Base-by-base conservation (phyloP, 2,888 invertebrate species). In the Leptinotarsa tumamoca region DNA sequence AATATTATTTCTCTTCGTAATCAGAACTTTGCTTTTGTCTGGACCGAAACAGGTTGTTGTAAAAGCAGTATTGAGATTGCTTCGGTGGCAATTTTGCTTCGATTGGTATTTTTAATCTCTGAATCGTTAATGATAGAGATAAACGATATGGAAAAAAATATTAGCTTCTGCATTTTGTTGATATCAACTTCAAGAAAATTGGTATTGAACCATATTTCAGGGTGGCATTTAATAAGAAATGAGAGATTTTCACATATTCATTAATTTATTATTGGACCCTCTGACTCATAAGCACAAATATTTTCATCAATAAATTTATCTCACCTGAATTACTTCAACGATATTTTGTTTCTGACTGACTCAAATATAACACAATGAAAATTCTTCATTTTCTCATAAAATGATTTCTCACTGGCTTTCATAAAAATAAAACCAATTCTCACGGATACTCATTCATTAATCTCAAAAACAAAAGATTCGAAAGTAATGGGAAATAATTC, bases 401-500 rank as follows among this genome's bases (percentile, higher is more conserved):
- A 33, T 33, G 5, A 23, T 58, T 23, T 58, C 58, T 21, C 23
- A 27, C 63, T n/a, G 49, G 61, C 49, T 7, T 54, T 52, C 15
- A 71, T 71, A 50, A 58, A 71, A 61, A 50, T 56, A 71, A 58
- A 58, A 58, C 54, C n/a, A 49, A 69, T 69, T 71, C 56, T 63
- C 63, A 63, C 63, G 33, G 63, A 63, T 63, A 33, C 43, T 27
- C 33, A 7, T n/a, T 33, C 43, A 63, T n/a, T 63, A n/a, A 13
- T 63, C 4, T 43, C 4, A 7, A 33, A 61, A 58, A 61, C 61
- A 58, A 61, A 51, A 21, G 50, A 49, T 71, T 49, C 21, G 61
- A 71, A 71, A 58, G 71, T 54, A 15, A 56, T 71, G 61, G 50
- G 71, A 58, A 71, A n/a, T n/a, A 15, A 50, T 71, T 71, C 71